phyloP scores from a whole-genome alignment of 2,113 vertebrate species.

The Prinia subflava region DNA sequence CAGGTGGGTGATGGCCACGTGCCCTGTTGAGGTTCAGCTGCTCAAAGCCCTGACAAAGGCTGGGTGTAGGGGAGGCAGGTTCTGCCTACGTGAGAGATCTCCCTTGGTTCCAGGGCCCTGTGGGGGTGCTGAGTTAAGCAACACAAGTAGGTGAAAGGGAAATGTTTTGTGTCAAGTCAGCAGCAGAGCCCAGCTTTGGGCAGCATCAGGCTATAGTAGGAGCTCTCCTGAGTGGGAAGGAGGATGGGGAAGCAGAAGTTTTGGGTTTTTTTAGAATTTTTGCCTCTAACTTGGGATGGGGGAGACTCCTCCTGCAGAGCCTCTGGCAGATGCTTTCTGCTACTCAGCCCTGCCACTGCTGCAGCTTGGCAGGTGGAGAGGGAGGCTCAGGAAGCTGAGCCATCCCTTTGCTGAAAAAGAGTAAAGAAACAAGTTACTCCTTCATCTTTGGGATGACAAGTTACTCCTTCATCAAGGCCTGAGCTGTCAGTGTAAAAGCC shows the following conservation, averaged over 20 bases:
- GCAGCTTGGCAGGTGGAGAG: background rate
- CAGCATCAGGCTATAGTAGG: background rate
- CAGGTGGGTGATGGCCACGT: background rate
- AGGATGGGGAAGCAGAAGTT: background rate
- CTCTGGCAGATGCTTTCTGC: background rate
- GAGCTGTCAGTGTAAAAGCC: background rate
- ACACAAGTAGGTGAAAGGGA: background rate
- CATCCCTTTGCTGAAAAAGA: background rate
- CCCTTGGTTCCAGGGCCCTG: background rate
- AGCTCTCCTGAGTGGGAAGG: background rate
- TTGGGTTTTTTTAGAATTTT: background rate
- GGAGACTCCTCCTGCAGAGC: background rate
- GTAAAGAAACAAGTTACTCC: background rate
- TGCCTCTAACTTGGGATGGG: background rate
- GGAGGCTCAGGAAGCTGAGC: background rate
- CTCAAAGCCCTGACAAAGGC: background rate
- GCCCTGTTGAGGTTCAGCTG: background rate
- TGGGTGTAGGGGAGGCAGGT: background rate
- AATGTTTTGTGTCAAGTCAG: background rate
- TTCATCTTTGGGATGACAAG: background rate
- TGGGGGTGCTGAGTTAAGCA: background rate
- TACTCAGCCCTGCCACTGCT: background rate
- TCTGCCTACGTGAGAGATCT: fast-evolving
- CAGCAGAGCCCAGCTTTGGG: background rate
- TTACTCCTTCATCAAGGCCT: background rate